These are phyloP conservation scores for Mionectes olivaceus DNA, from an alignment of 2,797 vertebrate genomes.

Conservation along the genomic window DNA sequence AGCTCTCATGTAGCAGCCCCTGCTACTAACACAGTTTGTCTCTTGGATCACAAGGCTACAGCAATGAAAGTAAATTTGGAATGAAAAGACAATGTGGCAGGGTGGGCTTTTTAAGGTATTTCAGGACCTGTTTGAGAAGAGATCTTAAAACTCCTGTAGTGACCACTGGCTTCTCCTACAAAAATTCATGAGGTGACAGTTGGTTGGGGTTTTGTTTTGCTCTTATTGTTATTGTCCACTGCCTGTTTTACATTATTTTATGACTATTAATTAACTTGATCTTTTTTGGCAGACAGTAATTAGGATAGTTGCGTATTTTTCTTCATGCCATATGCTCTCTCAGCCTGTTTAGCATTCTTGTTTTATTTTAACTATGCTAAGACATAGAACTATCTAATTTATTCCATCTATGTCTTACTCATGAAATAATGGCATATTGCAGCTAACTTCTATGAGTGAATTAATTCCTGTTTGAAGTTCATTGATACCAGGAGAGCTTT, in stretches of 20 bases:
- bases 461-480: conserved; percentile 8
- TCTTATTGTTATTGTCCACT: background rate
- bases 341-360: background rate
- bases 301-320: background rate
- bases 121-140: background rate
- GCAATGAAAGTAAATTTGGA: background rate
- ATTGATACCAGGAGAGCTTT: conserved; percentile 14
- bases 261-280: background rate
- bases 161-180: background rate
- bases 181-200: background rate
- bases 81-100: background rate
- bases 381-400: background rate
- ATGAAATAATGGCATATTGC: background rate
- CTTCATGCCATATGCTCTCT: background rate
- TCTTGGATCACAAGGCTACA: background rate
- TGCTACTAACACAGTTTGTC: background rate
- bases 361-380: background rate
- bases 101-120: background rate
- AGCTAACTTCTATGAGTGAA: background rate
- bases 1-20: background rate
- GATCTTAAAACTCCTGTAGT: background rate
- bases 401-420: background rate
- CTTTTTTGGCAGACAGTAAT: background rate
- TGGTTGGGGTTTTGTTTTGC: background rate
- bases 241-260: background rate